Evolutionary conservation across 1,140 invertebrate species (phyloP).

Genomic region (Cherax destructor): DNA sequence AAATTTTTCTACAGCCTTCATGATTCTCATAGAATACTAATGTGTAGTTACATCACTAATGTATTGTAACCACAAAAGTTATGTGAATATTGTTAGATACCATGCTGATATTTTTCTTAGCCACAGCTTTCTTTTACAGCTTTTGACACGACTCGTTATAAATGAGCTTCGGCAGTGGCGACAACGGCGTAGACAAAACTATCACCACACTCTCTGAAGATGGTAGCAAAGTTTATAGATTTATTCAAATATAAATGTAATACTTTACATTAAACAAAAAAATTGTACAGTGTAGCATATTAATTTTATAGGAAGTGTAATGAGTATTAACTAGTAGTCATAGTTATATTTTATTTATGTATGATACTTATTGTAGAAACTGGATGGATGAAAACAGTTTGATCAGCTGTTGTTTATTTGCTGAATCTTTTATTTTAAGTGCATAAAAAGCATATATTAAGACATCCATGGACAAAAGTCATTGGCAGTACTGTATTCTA

Average conservation of each 20-base stretch:
- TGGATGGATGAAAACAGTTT: neutral
- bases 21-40: too few species aligned
- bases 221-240: neutral
- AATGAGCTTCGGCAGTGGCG: neutral
- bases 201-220: neutral
- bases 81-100: too few species aligned
- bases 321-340: neutral
- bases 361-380: neutral
- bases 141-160: conserved; percentile 45
- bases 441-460: too few species aligned
- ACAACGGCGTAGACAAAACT: conserved; percentile 2
- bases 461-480: too few species aligned
- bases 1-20: too few species aligned
- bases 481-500: too few species aligned
- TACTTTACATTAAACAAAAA: neutral
- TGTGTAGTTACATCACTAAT: too few species aligned
- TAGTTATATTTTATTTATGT: neutral
- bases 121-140: conserved; percentile 7
- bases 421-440: too few species aligned
- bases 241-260: neutral
- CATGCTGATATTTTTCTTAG: neutral
- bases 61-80: too few species aligned
- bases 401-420: neutral
- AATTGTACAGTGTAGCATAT: neutral
- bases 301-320: neutral